Evolutionary conservation across 2,113 vertebrate genomes (phyloP).

Genomic region (Etia nguti): DNA sequence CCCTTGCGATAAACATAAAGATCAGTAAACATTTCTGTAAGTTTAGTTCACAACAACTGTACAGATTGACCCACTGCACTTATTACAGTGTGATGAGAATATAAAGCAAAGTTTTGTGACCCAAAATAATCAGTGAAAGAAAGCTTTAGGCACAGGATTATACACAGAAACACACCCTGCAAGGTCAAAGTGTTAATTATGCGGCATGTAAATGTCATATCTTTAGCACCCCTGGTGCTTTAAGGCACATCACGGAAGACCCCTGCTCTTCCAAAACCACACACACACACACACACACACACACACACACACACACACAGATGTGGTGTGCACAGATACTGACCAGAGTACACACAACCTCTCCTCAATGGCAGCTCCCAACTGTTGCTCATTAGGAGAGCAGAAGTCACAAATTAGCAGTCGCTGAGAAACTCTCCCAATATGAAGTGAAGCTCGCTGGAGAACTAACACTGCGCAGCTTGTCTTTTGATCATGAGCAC

Average conservation of each 20-base stretch:
- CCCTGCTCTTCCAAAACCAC: slow-evolving; percentile 8
- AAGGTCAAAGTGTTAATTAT: slow-evolving; percentile 58
- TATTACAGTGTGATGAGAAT: not conserved
- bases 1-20: not conserved
- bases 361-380: slow-evolving; percentile 28
- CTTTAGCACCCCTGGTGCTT: slow-evolving; percentile 47
- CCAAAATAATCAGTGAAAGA: not conserved
- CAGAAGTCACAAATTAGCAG: slow-evolving; percentile 19
- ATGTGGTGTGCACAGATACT: not conserved
- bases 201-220: slow-evolving; percentile 68
- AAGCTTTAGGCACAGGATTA: slow-evolving; percentile 27
- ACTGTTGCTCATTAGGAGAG: slow-evolving; percentile 38
- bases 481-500: slow-evolving; percentile 13
- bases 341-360: slow-evolving; percentile 7
- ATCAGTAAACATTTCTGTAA: no score
- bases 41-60: not conserved
- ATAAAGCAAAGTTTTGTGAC: not conserved
- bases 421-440: not conserved
- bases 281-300: not conserved
- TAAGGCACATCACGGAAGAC: slow-evolving; percentile 39
- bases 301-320: no score
- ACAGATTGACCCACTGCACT: not conserved
- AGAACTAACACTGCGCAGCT: slow-evolving; percentile 31
- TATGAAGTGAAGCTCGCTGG: not conserved
- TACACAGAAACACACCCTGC: slow-evolving; percentile 10